Evolutionary conservation across 2,888 invertebrate genomes (phyloP), one percentile per base, ranked within the genome.

Genomic region (Sepiola atlantica): DNA sequence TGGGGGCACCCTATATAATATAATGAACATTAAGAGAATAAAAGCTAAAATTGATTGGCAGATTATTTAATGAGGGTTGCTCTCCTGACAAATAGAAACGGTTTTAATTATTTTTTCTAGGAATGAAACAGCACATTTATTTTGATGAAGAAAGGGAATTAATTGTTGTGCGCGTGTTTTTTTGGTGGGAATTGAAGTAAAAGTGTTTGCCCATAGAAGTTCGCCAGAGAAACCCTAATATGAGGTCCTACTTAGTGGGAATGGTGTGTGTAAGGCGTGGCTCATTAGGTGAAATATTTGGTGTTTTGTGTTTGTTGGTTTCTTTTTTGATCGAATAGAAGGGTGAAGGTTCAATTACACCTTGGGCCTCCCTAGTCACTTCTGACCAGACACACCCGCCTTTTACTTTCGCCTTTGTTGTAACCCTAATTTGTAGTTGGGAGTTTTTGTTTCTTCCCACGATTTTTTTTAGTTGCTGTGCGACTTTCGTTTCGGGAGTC

Each of bases 281-380:
- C 77, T n/a, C 1, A 32, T 77, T 28, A 61, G 28, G 21, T 21
- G 28, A 61, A 32, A 2, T 32, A 12, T 45, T 45, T 77, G 10
- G n/a, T 16, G n/a, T 2, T 77, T 16, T 77, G 32, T 18, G 8
- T 61, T 24, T 45, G 2, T 28, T 61, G 1, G 21, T 61, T 61
- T 24, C 21, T 24, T 45, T 61, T 61, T 61, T 2, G 8, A 21
- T 24, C 28, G 10, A 28, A 21, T 61, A 28, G n/a, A 16, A 1
- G 77, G 77, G n/a, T 77, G 77, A 77, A 32, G n/a, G 77, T 77
- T 77, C 77, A n/a, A 32, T 77, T 77, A n/a, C n/a, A 77, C 77
- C n/a, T 77, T 32, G 77, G 61, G 77, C n/a, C 77, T 77, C 77
- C 77, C 16, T n/a, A 77, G 32, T 77, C n/a, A 77, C n/a, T 14